Evolutionary conservation across 2,113 vertebrate genomes (phyloP), one percentile per base, ranked within the genome.

Genomic region (Gavialis gangeticus): DNA sequence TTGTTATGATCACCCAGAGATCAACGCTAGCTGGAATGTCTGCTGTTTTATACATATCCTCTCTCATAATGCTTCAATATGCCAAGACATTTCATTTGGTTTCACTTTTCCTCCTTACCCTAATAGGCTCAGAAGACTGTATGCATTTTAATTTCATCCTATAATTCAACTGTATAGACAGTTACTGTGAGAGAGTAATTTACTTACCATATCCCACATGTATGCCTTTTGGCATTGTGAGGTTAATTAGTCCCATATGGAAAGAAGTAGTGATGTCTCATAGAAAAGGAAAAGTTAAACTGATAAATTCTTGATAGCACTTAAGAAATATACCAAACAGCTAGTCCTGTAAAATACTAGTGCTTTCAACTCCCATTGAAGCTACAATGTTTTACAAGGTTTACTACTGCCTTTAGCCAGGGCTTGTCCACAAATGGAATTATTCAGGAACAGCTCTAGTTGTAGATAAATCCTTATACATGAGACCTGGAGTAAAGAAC

Each of bases 131-230:
- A 8, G 54, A 88, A 82, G 91, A 87, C 79, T 58, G 64, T 79
- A 91, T 22, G 54, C 21, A 79, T 75, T 63, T 55, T 84, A 25
- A 91, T 83, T 94, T 90, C 81, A 82, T 85, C 34, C 71, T n/a
- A 88, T 77, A 56, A 73, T 58, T 89, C 82, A 87, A 92, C 34
- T 84, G 37, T 46, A 46, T 6, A 46, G 37, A 46, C 8, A 8
- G 37, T 34, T 81, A 62, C 69, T 94, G 87, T 86, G 54, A 89
- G 54, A 89, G n/a, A 82, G 34, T 22, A 63, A 85, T 90, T 95
- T 96, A 79, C 85, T 92, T 96, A 91, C 81, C 37, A 76, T 86
- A 89, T 30, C 71, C 28, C 75, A 73, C 30, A 90, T 27, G 69
- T 82, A 24, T 89, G n/a, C 62, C 90, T 93, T 96, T 66, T 8